phyloP scores from a whole-genome alignment of 2,113 vertebrate species.

The Hymenochirus boettgeri region DNA sequence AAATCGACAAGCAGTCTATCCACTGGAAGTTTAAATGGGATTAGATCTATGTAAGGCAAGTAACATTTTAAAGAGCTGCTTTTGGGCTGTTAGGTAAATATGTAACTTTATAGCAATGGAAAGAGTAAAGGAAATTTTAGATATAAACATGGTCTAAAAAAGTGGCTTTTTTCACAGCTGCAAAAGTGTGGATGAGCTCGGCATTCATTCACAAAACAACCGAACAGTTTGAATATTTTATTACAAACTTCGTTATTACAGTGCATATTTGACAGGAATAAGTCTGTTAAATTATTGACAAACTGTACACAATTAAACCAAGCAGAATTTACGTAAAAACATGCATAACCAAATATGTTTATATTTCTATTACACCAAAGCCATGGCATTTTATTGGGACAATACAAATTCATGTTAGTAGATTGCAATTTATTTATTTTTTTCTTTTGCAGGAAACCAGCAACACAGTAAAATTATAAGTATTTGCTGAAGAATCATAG shows the following conservation, averaged over 20 bases:
- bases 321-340: conserved; percentile 47
- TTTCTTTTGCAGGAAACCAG: no score
- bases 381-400: neutral
- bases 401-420: no score
- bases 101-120: no score
- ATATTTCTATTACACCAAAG: neutral
- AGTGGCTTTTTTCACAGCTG: conserved; percentile 56
- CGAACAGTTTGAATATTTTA: conserved; percentile 77
- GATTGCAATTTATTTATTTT: no score
- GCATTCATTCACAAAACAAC: conserved; percentile 76
- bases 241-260: conserved; percentile 52
- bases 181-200: conserved; percentile 55
- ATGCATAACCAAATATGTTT: conserved; percentile 45
- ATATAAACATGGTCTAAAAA: conserved; percentile 67
- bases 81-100: no score
- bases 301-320: conserved; percentile 57
- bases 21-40: no score
- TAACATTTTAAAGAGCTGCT: no score
- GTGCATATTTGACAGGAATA: conserved; percentile 54
- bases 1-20: no score
- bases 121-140: no score
- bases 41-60: no score
- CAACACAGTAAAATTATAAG: no score
- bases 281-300: conserved; percentile 56
- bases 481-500: no score